Base-by-base conservation (phyloP, 2,888 invertebrate genomes). In the Therioaphis trifolii region DNA sequence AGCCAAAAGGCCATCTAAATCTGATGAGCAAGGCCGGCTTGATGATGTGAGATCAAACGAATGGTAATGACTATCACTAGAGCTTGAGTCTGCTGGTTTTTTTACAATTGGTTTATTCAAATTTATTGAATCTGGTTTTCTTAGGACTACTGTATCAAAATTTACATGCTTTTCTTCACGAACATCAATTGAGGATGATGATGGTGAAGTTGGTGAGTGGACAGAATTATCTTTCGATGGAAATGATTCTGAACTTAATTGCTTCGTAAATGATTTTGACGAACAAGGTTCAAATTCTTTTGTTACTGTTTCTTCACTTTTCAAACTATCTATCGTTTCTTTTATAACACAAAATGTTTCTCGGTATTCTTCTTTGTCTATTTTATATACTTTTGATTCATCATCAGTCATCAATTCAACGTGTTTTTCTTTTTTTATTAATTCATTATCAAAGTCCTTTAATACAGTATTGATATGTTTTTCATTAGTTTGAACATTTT, bases 51-150 rank as follows among this genome's bases (percentile, higher is more conserved):
- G 93, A 88, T 95, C 96, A 88, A 95, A 95, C 85, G 96, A 96
- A 85, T 95, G 95, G 88, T 96, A 96, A 86, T 94, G 94, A 88
- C 96, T 96, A 87, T 95, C 95, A 21, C 96, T 95, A 18, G 95
- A 96, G 89, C 96, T 96, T 0, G 95, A 95, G 89, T 94, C 91
- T 88, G 96, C 74, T 7, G 82, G 82, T 63, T 52, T 72, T 82
- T 82, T 82, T 96, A 35, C 93, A 90, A 87, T 95, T 40, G 74
- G n/a, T 52, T 82, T 82, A 52, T 63, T 82, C 3, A 14, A 40
- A 15, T 66, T 74, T 21, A 40, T 40, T 27, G 74, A 66, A 74
- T 78, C 63, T 18, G 77, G 7, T 72, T 84, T 84, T 79, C 84
- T 84, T n/a, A 84, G 40, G 4, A 71, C 58, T 27, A 84, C 80